Base-by-base conservation (phyloP, 2,797 vertebrate genomes). In the Trachurus trachurus region DNA sequence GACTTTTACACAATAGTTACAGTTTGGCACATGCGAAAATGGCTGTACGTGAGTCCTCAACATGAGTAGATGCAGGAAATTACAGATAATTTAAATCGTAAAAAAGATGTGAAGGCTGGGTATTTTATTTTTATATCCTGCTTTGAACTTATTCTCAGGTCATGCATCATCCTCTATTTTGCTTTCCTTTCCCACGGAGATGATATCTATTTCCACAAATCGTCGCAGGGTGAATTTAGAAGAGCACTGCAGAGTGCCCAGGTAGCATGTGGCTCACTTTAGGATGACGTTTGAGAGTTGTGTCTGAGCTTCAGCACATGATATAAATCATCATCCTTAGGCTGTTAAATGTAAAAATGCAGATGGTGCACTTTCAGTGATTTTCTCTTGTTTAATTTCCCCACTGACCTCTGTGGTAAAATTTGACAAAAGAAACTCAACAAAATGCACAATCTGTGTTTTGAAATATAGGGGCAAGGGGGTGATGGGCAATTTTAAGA, bases 291-390 rank as follows among this genome's bases (percentile, higher is more conserved):
- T 59, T 68, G 26, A 66, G 59, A 57, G 17, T 13, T 54, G 16
- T 54, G 65, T 59, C 64, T 59, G 50, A 82, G 71, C 39, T 47
- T 62, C 56, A 45, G 57, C 17, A 37, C 22, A 21, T 44, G 40
- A 21, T 74, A 86, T 86, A 83, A 81, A 84, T 80, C 66, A 84
- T 45, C 65, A 68, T 86, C 68, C 57, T 64, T 44, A 17, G 64
- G 53, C 52, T 71, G 68, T 62, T 60, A 61, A 57, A 81, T 64
- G 67, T 53, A 71, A 75, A 86, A 82, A 78, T 76, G 70, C 80
- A 72, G 65, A 65, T 74, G 58, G 58, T 81, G 81, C 81, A 78
- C 62, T 71, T 82, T 69, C 47, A 42, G 16, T 64, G 31, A 70
- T 52, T 74, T 81, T 66, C 56, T 57, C 63, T 44, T 71, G 63